A percentile compares a stretch with the other conserved stretches of the same genome.
Conservation (phyloP, 2,113 vertebrate species). For the Erythrocebus patas region DNA sequence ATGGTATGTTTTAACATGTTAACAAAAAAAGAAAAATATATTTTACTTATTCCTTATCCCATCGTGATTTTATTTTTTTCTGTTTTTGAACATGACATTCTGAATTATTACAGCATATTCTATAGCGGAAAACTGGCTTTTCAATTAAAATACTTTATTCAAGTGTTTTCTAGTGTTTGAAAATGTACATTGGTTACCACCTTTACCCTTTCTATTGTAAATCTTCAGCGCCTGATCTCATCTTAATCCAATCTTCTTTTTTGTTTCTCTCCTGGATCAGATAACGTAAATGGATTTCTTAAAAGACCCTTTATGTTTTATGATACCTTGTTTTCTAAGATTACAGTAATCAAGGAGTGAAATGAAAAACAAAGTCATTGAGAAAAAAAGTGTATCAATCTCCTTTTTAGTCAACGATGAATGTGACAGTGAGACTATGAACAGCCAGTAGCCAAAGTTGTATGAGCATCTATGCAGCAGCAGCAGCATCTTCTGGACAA, state of each 20-base stretch:
- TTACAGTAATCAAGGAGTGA: constrained; percentile 25
- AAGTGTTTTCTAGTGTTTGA: neutral
- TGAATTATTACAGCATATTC: neutral
- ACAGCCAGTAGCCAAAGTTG: neutral
- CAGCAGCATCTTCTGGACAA: constrained; percentile 73
- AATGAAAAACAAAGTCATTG: constrained; percentile 43
- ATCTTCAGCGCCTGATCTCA: constrained; percentile 33
- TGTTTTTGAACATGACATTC: neutral
- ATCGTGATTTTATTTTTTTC: neutral
- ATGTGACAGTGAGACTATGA: neutral
- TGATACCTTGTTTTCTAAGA: constrained; percentile 48
- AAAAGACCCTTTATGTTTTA: constrained; percentile 49
- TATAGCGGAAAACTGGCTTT: neutral
- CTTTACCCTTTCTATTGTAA: neutral
- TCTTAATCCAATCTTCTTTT: constrained; percentile 66
- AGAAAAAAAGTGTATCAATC: neutral
- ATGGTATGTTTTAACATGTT: neutral
- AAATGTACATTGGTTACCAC: neutral
- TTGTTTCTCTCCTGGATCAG: constrained; percentile 43
- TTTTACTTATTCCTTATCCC: neutral
- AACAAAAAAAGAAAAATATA: neutral
- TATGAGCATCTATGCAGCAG: neutral
- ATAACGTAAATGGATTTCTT: constrained; percentile 67
- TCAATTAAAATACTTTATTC: neutral
- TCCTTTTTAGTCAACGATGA: neutral